Percentiles rank a stretch among this genome's conserved stretches.
Evolutionary conservation across 2,113 vertebrate species (phyloP).

Genomic region (Notothenia coriiceps): DNA sequence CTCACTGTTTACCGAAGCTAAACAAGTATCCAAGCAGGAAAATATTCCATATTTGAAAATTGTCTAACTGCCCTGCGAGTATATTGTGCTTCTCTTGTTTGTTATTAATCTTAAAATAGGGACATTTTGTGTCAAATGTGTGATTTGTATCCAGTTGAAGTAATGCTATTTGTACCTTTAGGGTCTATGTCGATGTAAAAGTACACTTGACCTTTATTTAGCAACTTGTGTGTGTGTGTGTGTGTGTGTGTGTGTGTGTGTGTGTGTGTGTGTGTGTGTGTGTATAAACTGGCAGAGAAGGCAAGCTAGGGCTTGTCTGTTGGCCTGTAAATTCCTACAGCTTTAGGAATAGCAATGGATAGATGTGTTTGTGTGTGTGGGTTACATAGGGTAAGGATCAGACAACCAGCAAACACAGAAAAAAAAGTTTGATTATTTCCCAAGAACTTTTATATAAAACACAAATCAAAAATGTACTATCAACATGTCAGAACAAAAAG

Average conservation of each 20-base stretch:
- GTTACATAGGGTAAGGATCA: conserved; percentile 34
- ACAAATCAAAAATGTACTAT: conserved; percentile 64
- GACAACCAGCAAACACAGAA: conserved; percentile 40
- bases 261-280: conserved; percentile 30
- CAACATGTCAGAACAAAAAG: conserved; percentile 33
- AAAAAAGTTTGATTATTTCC: conserved; percentile 37
- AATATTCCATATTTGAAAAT: too few species aligned
- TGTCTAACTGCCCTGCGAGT: too few species aligned
- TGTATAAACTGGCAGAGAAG: conserved; percentile 27
- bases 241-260: conserved; percentile 27
- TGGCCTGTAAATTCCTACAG: conserved; percentile 70
- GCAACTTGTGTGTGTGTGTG: conserved; percentile 17
- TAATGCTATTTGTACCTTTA: too few species aligned
- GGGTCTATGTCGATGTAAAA: too few species aligned
- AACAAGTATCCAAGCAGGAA: neutral
- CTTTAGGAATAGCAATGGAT: conserved; percentile 71
- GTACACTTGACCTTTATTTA: conserved; percentile 50
- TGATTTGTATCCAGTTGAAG: too few species aligned
- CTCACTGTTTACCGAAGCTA: neutral
- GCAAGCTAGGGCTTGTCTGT: conserved; percentile 69
- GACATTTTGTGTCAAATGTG: too few species aligned
- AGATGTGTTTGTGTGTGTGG: conserved; percentile 16
- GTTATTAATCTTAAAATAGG: too few species aligned
- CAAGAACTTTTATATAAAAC: conserved; percentile 77
- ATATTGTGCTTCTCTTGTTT: too few species aligned